These are phyloP conservation scores for Ridgeia piscesae DNA, from an alignment of 1,140 invertebrate species.

Conservation along the genomic window DNA sequence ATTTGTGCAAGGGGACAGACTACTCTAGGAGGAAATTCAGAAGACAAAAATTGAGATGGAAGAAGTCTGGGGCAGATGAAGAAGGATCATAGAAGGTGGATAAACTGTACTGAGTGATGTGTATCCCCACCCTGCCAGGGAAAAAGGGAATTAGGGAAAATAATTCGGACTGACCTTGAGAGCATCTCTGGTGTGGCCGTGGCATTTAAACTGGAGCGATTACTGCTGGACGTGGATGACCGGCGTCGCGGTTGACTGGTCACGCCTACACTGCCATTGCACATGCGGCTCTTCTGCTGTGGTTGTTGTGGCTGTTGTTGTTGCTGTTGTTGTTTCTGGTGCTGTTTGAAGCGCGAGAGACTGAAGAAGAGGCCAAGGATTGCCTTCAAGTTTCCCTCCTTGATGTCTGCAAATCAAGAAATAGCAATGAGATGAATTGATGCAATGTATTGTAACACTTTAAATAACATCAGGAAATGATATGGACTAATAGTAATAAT, in stretches of 20 bases:
- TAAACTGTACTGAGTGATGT: too few species aligned
- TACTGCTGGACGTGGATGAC: not conserved
- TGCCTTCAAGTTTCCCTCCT: constrained; percentile 85
- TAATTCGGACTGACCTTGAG: not conserved
- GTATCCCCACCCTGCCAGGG: too few species aligned
- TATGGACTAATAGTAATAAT: too few species aligned
- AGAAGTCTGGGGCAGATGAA: too few species aligned
- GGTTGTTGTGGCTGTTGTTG: constrained; percentile 26
- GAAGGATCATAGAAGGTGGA: too few species aligned
- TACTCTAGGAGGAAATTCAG: too few species aligned
- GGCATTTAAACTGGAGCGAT: constrained; percentile 8
- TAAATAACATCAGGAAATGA: too few species aligned
- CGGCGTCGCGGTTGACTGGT: not conserved
- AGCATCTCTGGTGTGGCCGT: not conserved
- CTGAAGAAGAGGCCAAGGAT: constrained; percentile 94
- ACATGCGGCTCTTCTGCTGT: not conserved
- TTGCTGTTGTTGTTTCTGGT: constrained; percentile 68
- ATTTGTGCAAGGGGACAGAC: too few species aligned
- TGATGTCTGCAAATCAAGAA: constrained; percentile 66
- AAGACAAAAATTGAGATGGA: too few species aligned
- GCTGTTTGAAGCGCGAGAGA: constrained; percentile 83
- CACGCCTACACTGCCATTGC: constrained; percentile 22
- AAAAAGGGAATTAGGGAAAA: too few species aligned
- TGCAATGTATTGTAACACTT: not conserved
- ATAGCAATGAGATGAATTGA: not conserved